phyloP scores from a whole-genome alignment of 2,797 vertebrate species.

The Eulemur coronatus region DNA sequence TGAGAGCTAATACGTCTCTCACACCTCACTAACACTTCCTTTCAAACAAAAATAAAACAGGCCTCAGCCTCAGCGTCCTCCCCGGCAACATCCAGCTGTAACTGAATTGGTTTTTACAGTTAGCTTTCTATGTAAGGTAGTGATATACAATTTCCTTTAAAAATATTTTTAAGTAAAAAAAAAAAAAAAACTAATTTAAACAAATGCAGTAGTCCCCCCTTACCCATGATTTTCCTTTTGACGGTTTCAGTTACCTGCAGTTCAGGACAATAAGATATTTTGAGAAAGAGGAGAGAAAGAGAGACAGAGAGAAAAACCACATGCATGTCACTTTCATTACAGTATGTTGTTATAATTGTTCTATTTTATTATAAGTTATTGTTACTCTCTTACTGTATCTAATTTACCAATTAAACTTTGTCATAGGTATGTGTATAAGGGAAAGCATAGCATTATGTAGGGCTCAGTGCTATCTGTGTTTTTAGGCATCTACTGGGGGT shows the following conservation, averaged over 20 bases:
- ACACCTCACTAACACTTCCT: not conserved
- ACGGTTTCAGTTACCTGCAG: not conserved
- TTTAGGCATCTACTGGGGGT: not conserved
- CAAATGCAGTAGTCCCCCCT: not conserved
- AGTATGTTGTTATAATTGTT: not conserved
- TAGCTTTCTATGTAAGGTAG: not conserved
- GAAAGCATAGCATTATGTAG: not conserved
- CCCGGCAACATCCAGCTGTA: not conserved
- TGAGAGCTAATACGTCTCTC: not conserved
- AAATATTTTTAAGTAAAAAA: not conserved
- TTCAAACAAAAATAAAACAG: not conserved
- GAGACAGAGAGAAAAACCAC: not conserved
- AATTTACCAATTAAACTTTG: not conserved
- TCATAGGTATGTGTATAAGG: not conserved
- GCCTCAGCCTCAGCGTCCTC: not conserved
- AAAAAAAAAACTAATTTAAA: not conserved
- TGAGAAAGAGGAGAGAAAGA: not conserved
- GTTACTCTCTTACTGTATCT: not conserved
- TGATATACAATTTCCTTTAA: not conserved
- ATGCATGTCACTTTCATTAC: not conserved
- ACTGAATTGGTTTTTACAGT: not conserved
- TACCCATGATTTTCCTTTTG: not conserved
- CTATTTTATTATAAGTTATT: not conserved
- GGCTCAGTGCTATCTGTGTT: not conserved
- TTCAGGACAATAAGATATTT: not conserved